phyloP scores from a whole-genome alignment of 2,888 invertebrate species.

The Athripsodes cinereus region DNA sequence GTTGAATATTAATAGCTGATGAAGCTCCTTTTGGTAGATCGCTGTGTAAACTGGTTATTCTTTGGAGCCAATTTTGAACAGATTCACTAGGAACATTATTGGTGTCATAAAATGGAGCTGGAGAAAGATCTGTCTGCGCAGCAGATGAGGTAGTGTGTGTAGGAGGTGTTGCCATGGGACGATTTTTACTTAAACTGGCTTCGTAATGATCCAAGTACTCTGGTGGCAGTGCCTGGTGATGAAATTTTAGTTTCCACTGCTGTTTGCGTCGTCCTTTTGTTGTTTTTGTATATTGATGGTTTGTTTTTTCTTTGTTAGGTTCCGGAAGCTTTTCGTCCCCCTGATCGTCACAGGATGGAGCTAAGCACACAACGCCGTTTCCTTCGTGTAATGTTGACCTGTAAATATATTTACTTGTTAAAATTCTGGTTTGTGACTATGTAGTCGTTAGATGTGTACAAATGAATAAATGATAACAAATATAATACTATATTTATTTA shows the following conservation, averaged over 20 bases:
- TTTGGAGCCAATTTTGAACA: slow-evolving; percentile 68
- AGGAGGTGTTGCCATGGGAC: slow-evolving; percentile 28
- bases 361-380: slow-evolving; percentile 21
- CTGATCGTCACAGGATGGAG: slow-evolving; percentile 6
- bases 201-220: slow-evolving; percentile 77
- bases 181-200: slow-evolving; percentile 57
- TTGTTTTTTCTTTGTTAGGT: background rate
- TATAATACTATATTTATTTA: too few relatives aligned
- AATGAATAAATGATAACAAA: too few relatives aligned
- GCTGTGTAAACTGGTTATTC: slow-evolving; percentile 67
- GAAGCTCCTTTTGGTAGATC: slow-evolving; percentile 40
- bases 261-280: slow-evolving; percentile 54
- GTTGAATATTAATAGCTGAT: slow-evolving; percentile 34
- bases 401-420: slow-evolving; percentile 14
- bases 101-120: slow-evolving; percentile 32
- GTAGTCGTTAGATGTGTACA: too few relatives aligned
- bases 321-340: background rate
- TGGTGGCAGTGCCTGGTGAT: slow-evolving; percentile 72
- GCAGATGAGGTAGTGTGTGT: slow-evolving; percentile 10
- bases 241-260: slow-evolving; percentile 70
- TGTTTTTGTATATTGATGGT: slow-evolving; percentile 28
- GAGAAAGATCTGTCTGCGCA: slow-evolving; percentile 10
- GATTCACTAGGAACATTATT: slow-evolving; percentile 54
- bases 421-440: too few relatives aligned
- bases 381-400: slow-evolving; percentile 27